Base-by-base conservation (phyloP, 2,888 invertebrate genomes). In the Parasteatoda lunata region DNA sequence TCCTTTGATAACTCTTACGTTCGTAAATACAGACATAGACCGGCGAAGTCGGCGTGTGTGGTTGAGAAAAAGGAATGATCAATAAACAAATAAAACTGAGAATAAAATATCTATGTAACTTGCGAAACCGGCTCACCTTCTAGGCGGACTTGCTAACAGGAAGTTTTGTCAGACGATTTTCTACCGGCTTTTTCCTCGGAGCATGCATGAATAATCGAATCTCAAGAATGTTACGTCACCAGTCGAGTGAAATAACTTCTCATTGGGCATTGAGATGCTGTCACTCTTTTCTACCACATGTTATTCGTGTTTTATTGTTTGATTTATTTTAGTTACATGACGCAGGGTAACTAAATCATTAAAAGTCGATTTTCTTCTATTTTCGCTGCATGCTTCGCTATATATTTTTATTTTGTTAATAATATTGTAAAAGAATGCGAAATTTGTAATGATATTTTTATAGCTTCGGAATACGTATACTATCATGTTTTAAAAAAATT, bases 111-210 rank as follows among this genome's bases (percentile, higher is more conserved):
- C n/a, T 9, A 59, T 59, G 59, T 9, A 59, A 59, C 59, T 59
- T 59, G 59, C n/a, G 59, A 59, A 59, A 59, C 59, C 59, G 59
- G 59, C 59, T 59, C 59, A 59, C 59, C 59, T 59, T 59, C 59
- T 59, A 59, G 30, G 59, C 59, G 4, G n/a, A 59, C 59, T 59
- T 59, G 59, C 9, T 59, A 59, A 59, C 59, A 59, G 59, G 59
- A 59, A 59, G 59, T 59, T 59, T 59, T 59, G 59, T 9, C 59
- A 59, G 59, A 59, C 59, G 59, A 59, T 59, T 59, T 59, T 59
- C 59, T 59, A 59, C 59, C 59, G 59, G 59, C 59, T 59, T 59
- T 59, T 59, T 59, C 59, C 59, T 59, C n/a, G 11, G 11, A 59
- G 59, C 59, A 13, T 59, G 59, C 59, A 13, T 59, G 59, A 59